Conservation (phyloP, 1,140 invertebrate genomes). For the Batillaria attramentaria region DNA sequence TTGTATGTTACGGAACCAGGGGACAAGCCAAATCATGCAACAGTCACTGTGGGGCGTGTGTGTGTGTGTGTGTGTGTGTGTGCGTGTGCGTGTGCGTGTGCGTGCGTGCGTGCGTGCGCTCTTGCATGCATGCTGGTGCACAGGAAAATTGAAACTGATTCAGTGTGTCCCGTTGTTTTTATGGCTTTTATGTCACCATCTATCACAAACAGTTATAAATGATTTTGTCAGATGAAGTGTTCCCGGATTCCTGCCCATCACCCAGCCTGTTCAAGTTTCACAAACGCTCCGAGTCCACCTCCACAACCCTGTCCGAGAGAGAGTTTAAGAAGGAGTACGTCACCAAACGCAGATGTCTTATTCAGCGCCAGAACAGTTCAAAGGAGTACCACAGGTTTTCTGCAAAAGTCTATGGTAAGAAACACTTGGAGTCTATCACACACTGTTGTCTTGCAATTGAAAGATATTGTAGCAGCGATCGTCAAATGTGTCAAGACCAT, state of each 20-base stretch:
- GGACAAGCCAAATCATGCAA: too few species aligned
- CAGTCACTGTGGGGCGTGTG: too few species aligned
- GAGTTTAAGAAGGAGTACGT: slow-evolving; percentile 59
- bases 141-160: neutral
- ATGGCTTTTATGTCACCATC: neutral
- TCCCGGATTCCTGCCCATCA: neutral
- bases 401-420: slow-evolving; percentile 59
- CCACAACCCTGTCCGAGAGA: slow-evolving; percentile 60
- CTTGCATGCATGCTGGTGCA: too few species aligned
- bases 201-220: neutral
- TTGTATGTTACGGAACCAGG: too few species aligned
- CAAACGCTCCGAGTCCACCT: slow-evolving; percentile 57
- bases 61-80: too few species aligned
- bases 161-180: neutral
- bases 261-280: slow-evolving; percentile 30
- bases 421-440: neutral
- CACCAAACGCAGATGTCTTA: slow-evolving; percentile 53
- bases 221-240: slow-evolving; percentile 9
- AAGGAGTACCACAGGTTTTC: slow-evolving; percentile 64
- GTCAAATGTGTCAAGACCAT: too few species aligned
- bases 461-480: too few species aligned
- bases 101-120: neutral
- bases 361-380: slow-evolving; percentile 62
- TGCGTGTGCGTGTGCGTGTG: neutral
- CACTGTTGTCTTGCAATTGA: neutral